These are phyloP conservation scores for Drosophila malerkotliana DNA, from an alignment of 1,140 invertebrate species.

Conservation along the genomic window DNA sequence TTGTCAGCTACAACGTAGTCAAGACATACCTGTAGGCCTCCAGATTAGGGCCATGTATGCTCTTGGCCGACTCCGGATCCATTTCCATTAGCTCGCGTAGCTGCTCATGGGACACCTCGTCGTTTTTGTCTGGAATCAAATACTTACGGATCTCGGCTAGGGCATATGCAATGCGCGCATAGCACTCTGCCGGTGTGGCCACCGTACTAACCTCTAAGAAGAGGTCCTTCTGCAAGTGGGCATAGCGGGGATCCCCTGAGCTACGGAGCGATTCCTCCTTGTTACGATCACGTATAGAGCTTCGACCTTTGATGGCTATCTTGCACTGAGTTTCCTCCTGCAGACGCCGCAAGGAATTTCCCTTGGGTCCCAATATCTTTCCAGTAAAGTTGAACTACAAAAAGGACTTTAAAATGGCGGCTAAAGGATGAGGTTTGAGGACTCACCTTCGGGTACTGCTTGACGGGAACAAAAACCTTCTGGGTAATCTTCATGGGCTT, in stretches of 20 bases:
- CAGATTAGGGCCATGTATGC: conserved; percentile 62
- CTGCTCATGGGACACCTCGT: conserved; percentile 80
- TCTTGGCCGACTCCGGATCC: conserved; percentile 75
- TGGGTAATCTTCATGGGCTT: conserved; percentile 92
- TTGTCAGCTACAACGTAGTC: background rate
- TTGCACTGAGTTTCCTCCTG: conserved; percentile 96
- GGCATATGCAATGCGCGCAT: conserved; percentile 93
- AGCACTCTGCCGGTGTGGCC: conserved; percentile 93
- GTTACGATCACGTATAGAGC: conserved; percentile 94
- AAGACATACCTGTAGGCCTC: conserved; percentile 61
- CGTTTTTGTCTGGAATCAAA: conserved; percentile 88
- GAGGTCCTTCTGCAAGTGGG: conserved; percentile 94
- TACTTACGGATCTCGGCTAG: conserved; percentile 91
- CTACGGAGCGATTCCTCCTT: conserved; percentile 94
- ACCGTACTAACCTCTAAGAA: conserved; percentile 94
- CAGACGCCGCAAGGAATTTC: conserved; percentile 93
- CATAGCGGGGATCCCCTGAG: conserved; percentile 93
- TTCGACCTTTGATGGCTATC: conserved; percentile 94
- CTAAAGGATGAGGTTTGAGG: background rate
- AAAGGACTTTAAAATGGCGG: background rate
- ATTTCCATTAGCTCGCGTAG: conserved; percentile 80
- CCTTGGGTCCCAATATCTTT: conserved; percentile 95
- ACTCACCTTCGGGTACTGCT: conserved; percentile 92
- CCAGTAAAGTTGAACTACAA: conserved; percentile 96
- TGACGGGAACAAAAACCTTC: conserved; percentile 90